phyloP scores from a whole-genome alignment of 2,797 vertebrate genomes.

The Sebastes elongatus region DNA sequence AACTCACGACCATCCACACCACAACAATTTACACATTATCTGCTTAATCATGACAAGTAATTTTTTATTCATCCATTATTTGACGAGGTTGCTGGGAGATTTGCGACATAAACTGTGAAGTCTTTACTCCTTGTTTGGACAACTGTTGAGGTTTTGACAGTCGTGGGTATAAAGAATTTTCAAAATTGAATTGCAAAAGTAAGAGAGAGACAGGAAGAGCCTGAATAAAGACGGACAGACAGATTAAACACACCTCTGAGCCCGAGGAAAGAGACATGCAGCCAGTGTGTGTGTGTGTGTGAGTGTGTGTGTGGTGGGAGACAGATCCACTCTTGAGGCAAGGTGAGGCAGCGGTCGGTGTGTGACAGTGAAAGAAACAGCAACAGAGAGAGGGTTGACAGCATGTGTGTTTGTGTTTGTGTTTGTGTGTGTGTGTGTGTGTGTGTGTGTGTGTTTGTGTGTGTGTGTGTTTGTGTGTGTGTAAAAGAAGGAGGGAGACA shows the following conservation, averaged over 20 bases:
- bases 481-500: background rate
- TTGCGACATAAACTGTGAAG: background rate
- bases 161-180: background rate
- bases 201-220: slow-evolving; percentile 9
- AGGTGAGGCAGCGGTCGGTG: slow-evolving; percentile 12
- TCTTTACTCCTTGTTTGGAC: slow-evolving; percentile 15
- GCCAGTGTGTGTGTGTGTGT: background rate
- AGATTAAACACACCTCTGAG: slow-evolving; percentile 21
- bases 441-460: background rate
- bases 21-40: background rate
- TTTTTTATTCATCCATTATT: background rate
- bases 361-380: background rate
- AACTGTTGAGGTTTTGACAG: slow-evolving; percentile 19
- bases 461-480: background rate
- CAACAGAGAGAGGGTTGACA: slow-evolving; percentile 25
- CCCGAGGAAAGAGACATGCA: background rate
- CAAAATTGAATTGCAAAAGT: slow-evolving; percentile 24
- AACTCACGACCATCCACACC: background rate
- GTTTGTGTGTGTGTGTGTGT: background rate
- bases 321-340: slow-evolving; percentile 24
- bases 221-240: slow-evolving; percentile 25
- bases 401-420: no score
- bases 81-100: background rate
- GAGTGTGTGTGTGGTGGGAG: slow-evolving; percentile 9
- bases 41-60: background rate